phyloP scores from a whole-genome alignment of 2,113 vertebrate species.

The Trichechus manatus region DNA sequence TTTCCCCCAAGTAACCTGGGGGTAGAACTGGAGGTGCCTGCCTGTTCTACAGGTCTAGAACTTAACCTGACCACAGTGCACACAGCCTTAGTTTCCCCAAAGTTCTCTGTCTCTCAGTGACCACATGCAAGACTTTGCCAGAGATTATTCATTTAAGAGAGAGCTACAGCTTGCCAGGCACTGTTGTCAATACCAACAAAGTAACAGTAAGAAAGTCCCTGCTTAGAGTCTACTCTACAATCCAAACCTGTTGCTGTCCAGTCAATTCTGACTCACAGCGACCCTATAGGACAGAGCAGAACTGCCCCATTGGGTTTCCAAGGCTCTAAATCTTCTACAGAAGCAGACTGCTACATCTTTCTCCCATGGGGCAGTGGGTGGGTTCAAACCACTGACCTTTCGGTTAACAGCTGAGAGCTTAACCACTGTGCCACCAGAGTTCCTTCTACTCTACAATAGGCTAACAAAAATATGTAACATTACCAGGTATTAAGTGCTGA shows the following conservation, averaged over 20 bases:
- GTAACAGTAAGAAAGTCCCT: background rate
- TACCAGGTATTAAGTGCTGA: background rate
- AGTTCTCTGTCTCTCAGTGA: background rate
- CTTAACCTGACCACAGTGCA: accelerated
- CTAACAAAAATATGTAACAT: accelerated
- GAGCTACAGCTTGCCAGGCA: background rate
- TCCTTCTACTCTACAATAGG: background rate
- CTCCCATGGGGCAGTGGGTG: no score
- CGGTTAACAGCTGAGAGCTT: no score
- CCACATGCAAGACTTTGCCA: background rate
- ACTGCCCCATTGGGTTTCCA: no score
- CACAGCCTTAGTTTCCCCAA: no score
- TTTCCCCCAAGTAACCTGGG: background rate
- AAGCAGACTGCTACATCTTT: no score
- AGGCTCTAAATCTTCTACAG: no score
- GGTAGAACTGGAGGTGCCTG: background rate
- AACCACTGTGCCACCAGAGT: no score
- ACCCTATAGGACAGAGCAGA: no score
- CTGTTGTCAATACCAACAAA: no score
- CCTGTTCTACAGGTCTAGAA: accelerated
- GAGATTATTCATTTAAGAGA: background rate
- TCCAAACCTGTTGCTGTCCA: no score
- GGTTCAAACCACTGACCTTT: no score
- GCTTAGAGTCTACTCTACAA: background rate
- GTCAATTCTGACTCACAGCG: no score